phyloP scores from a whole-genome alignment of 30 jellyfish, hydroid and myxozoan genomes.

The Mastigias papua region DNA sequence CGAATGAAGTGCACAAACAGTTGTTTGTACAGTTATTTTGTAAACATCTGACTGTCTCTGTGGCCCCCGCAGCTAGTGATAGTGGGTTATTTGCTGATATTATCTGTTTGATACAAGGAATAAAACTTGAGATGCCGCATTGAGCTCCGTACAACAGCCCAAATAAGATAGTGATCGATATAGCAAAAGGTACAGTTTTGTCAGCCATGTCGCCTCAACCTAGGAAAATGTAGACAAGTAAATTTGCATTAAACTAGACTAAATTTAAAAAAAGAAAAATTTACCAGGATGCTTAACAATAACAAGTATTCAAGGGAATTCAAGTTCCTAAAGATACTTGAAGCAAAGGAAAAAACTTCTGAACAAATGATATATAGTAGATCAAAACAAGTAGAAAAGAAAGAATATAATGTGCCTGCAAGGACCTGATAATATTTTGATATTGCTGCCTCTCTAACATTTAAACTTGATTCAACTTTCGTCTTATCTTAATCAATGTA shows the following conservation, averaged over 20 bases:
- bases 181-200: neutral
- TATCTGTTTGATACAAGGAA: slow-evolving; percentile 8
- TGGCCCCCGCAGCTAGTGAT: neutral
- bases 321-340: no score
- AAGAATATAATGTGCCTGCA: no score
- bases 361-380: no score
- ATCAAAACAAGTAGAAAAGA: no score
- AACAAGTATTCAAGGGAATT: no score
- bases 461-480: no score
- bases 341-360: no score
- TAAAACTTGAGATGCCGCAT: neutral
- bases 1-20: neutral
- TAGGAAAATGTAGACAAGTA: neutral
- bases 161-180: neutral
- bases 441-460: no score
- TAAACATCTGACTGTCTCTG: neutral
- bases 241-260: neutral
- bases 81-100: neutral
- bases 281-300: no score
- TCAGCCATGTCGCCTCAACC: neutral
- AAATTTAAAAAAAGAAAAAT: no score
- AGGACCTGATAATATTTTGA: no score
- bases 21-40: slow-evolving; percentile 6
- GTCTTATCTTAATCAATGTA: no score
- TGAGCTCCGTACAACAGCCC: neutral